Percentiles rank a stretch among this genome's conserved stretches.
Evolutionary conservation across 2,797 vertebrate genomes (phyloP).

Genomic region (Lycodopsis pacificus): DNA sequence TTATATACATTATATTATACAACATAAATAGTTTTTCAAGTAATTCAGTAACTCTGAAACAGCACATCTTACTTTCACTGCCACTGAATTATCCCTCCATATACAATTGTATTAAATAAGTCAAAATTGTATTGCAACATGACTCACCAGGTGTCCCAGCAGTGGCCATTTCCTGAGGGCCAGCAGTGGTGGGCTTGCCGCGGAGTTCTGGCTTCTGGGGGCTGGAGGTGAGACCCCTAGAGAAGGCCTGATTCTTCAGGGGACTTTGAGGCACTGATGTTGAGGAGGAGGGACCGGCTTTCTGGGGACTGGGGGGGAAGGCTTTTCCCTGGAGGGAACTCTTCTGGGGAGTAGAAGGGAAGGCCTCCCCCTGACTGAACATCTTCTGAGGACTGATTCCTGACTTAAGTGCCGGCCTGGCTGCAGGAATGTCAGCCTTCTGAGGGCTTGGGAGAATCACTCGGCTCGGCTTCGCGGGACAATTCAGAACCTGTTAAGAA

Average conservation of each 20-base stretch:
- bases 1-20: not conserved
- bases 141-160: slow-evolving; percentile 84
- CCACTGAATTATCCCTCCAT: not conserved
- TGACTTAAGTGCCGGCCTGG: slow-evolving; percentile 31
- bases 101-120: no score
- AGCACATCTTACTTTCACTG: not conserved
- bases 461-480: slow-evolving; percentile 70
- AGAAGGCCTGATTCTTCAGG: slow-evolving; percentile 72
- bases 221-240: slow-evolving; percentile 55
- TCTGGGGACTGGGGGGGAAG: slow-evolving; percentile 48
- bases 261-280: slow-evolving; percentile 69
- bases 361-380: not conserved
- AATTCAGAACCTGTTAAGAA: slow-evolving; percentile 63
- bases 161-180: slow-evolving; percentile 76
- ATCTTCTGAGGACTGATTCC: slow-evolving; percentile 55
- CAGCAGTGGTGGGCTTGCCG: slow-evolving; percentile 65
- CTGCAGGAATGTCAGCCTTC: slow-evolving; percentile 57
- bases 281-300: slow-evolving; percentile 3
- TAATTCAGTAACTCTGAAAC: not conserved
- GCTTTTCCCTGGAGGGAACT: slow-evolving; percentile 29
- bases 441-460: slow-evolving; percentile 64
- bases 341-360: slow-evolving; percentile 48
- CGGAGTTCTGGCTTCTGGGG: slow-evolving; percentile 71
- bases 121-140: not conserved
- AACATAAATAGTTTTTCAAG: not conserved